Evolutionary conservation across 2,113 vertebrate species (phyloP), one percentile per base, ranked within the genome.

Genomic region (Strigops habroptila): DNA sequence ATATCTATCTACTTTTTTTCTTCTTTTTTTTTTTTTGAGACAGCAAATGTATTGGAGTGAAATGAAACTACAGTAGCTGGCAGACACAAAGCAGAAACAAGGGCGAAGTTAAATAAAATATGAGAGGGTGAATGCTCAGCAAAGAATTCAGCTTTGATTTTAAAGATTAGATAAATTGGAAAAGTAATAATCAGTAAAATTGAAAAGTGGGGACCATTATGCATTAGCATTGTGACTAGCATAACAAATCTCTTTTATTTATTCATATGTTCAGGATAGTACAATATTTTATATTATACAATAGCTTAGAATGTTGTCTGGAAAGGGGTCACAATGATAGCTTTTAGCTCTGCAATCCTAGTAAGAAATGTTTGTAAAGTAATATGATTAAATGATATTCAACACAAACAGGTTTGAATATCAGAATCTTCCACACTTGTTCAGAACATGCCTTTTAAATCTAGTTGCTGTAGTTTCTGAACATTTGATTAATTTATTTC

Each of bases 171-270:
- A 97, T 97, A 96, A 97, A 95, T 94, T 97, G 93, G 84, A 96
- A 94, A 95, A 91, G 74, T 94, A 97, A 96, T 96, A 96, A 96
- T 97, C 96, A 95, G 96, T 96, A 96, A 96, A 97, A 97, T 96
- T 96, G 96, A 97, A 97, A 96, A 97, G 89, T 92, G 91, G 64
- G 49, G 60, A 91, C 87, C 44, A 69, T 95, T 96, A 73, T 95
- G 90, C 59, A 91, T 96, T 93, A 96, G 31, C 46, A 46, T 62
- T 95, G 93, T 97, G 96, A 92, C 93, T 86, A 92, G 96, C 91
- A 95, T 95, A 96, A 81, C 63, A 95, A 96, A 74, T 82, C 37
- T 31, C 35, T 71, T 69, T 76, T 97, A 63, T 85, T 94, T 96
- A 90, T 94, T 87, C 94, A 60, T 89, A 68, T 55, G 87, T 90